Conservation (phyloP, 2,888 invertebrate genomes). For the Tetragonula carbonaria region DNA sequence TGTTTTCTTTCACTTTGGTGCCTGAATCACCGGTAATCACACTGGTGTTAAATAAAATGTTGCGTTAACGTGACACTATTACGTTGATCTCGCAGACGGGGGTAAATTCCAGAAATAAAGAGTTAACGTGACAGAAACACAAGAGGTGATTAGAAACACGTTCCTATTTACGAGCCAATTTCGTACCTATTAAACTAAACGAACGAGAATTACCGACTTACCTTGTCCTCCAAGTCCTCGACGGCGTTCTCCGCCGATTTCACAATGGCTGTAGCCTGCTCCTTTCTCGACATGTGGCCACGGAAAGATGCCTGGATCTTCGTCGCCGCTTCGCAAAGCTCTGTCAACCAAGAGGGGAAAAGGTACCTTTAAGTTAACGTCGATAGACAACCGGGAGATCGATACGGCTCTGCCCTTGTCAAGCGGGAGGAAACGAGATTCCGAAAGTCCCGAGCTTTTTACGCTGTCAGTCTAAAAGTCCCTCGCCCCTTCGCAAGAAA, state of each 20-base stretch:
- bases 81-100: too few species aligned
- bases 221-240: constrained; percentile 81
- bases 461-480: background rate
- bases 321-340: constrained; percentile 92
- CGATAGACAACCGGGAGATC: constrained; percentile 27
- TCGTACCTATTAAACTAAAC: background rate
- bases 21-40: too few species aligned
- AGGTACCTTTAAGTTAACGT: constrained; percentile 24
- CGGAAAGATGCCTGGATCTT: constrained; percentile 97
- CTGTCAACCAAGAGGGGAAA: constrained; percentile 83
- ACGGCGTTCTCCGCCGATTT: constrained; percentile 79
- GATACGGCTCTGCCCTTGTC: constrained; percentile 35
- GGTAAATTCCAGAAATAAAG: too few species aligned
- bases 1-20: too few species aligned
- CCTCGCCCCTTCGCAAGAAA: background rate
- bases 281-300: constrained; percentile 94
- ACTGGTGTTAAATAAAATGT: too few species aligned
- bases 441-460: background rate
- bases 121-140: too few species aligned
- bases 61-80: too few species aligned
- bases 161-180: background rate
- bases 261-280: constrained; percentile 80
- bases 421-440: constrained; percentile 17
- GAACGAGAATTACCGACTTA: constrained; percentile 65
- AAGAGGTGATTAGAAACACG: too few species aligned